Conservation (phyloP, 64 coral and sea anemone species). For the Porites lutea region DNA sequence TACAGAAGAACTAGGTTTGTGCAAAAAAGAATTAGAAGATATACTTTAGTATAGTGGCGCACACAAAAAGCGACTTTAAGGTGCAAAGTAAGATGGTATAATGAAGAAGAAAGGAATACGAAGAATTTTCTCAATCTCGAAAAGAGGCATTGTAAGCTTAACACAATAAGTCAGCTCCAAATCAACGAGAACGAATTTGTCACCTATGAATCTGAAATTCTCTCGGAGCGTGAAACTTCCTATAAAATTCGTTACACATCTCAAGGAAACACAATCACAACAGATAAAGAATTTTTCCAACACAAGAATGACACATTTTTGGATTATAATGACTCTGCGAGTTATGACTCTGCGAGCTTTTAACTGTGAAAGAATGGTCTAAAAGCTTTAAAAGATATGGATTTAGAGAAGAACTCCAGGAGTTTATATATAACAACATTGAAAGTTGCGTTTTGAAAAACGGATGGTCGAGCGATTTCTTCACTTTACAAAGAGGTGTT, state of each 20-base stretch:
- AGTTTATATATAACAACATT: not conserved
- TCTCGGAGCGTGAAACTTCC: slow-evolving; percentile 19
- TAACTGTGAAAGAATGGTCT: not conserved
- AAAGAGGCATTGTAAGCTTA: slow-evolving; percentile 27
- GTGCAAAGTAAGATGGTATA: slow-evolving; percentile 43
- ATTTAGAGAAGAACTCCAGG: not conserved
- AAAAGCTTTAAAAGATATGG: not conserved
- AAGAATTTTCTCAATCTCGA: slow-evolving; percentile 54
- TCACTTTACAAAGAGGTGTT: too few relatives aligned
- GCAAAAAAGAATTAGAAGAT: too few relatives aligned
- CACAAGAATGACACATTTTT: too few relatives aligned
- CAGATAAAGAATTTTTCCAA: too few relatives aligned
- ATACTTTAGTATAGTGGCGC: too few relatives aligned
- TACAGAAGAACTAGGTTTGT: too few relatives aligned
- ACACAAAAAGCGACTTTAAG: not conserved
- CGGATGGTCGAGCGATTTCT: too few relatives aligned
- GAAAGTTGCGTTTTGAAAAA: too few relatives aligned
- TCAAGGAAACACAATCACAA: not conserved
- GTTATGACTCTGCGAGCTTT: too few relatives aligned
- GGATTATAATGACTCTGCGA: too few relatives aligned
- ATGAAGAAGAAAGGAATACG: slow-evolving; percentile 31
- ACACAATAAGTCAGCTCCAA: slow-evolving; percentile 30
- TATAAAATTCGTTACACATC: slow-evolving; percentile 21
- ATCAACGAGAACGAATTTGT: not conserved
- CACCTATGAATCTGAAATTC: slow-evolving; percentile 10